Evolutionary conservation across 1,140 invertebrate genomes (phyloP), one percentile per base, ranked within the genome.

Genomic region (Conus ventricosus): DNA sequence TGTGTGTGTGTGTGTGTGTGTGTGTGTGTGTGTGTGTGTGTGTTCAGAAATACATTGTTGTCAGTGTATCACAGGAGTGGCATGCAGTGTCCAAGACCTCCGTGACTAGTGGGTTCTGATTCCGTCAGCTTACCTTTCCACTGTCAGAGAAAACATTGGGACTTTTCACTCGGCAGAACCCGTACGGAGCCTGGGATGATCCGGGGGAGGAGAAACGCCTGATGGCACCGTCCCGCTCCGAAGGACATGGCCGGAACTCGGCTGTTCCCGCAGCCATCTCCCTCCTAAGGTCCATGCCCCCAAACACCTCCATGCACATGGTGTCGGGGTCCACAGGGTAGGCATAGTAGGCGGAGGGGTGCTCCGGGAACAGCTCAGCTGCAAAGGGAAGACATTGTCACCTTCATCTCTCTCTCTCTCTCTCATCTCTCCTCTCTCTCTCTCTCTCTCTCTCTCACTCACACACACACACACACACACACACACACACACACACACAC

Each of bases 261-360:
- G 81, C 63, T 67, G 87, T 84, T 75, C 57, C 60, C 15, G 51
- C 25, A 55, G 63, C 39, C 25, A 63, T 54, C 60, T 76, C 81
- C 82, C 80, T 84, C 87, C 81, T 60, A 51, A 75, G 15, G 51
- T 71, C 78, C 83, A 78, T 88, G 20, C 87, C 87, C 55, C 84
- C 82, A 17, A 90, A 55, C 54, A 90, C 89, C 25, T 90, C 89
- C 55, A 90, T 53, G 67, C 84, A 90, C 89, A 90, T 88, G 5
- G 89, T 85, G 76, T 71, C 57, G 25, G 84, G 76, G 80, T 90
- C 89, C 17, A 90, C 84, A 15, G 87, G 89, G 81, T 85, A 90
- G 71, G 88, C 89, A 81, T 88, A 90, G 63, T 82, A 88, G 54
- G 67, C 84, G 76, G 87, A 60, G 84, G 87, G 84, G 39, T 76